Evolutionary conservation across 30 jellyfish, hydroid and myxozoan species (phyloP).

Genomic region (Chrysaora quinquecirrha): DNA sequence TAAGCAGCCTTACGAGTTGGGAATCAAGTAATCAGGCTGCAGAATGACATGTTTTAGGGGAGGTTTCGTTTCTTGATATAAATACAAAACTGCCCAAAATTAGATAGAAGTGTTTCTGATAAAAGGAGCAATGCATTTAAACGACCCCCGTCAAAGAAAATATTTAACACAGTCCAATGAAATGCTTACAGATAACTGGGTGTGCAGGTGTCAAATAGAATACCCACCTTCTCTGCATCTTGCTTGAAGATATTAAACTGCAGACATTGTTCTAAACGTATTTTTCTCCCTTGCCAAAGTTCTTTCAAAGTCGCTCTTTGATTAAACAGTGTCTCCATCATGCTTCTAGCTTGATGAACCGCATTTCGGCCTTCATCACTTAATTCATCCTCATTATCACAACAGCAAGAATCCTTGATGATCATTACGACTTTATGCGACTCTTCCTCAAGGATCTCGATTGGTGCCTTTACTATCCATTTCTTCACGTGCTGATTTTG

Average conservation of each 20-base stretch:
- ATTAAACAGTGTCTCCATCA: slow-evolving; percentile 79
- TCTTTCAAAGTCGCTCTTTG: slow-evolving; percentile 81
- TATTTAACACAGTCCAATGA: too few species aligned
- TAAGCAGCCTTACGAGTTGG: too few species aligned
- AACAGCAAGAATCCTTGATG: slow-evolving; percentile 76
- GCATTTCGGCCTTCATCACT: slow-evolving; percentile 87
- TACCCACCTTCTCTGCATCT: slow-evolving; percentile 93
- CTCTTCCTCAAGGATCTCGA: slow-evolving; percentile 86
- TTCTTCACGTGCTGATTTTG: slow-evolving; percentile 94
- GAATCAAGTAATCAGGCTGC: too few species aligned
- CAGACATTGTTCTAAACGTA: slow-evolving; percentile 79
- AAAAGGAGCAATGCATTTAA: too few species aligned
- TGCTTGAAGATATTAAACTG: slow-evolving; percentile 90
- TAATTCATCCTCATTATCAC: slow-evolving; percentile 71
- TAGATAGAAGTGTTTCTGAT: too few species aligned
- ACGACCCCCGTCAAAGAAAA: too few species aligned
- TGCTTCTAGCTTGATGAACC: slow-evolving; percentile 74
- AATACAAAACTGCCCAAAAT: too few species aligned
- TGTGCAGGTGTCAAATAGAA: too few species aligned
- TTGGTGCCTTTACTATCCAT: slow-evolving; percentile 98
- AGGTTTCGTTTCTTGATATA: too few species aligned
- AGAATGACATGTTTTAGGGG: too few species aligned
- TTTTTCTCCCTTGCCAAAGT: slow-evolving; percentile 86
- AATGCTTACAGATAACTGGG: too few species aligned
- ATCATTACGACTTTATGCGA: slow-evolving; percentile 55